phyloP scores from a whole-genome alignment of 2,888 invertebrate genomes.

The Neelides folsomi region DNA sequence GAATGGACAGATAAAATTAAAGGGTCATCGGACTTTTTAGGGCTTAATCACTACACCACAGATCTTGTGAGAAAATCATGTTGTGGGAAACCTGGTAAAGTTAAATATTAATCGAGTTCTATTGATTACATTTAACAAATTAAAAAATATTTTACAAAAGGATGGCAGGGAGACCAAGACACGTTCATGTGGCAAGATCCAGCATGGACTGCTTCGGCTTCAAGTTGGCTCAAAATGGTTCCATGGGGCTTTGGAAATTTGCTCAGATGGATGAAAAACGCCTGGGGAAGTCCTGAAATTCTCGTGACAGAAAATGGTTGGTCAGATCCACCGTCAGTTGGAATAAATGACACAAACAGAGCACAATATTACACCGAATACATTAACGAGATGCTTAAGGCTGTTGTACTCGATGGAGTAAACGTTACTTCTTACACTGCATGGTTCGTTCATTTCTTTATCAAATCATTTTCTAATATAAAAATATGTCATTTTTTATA shows the following conservation, averaged over 20 bases:
- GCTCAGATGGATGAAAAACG: conserved; percentile 45
- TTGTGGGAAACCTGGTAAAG: too few relatives aligned
- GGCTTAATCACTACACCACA: conserved; percentile 38
- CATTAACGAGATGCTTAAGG: background rate
- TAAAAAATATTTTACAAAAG: background rate
- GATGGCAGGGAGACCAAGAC: conserved; percentile 3
- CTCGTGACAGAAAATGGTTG: conserved; percentile 50
- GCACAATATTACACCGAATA: too few relatives aligned
- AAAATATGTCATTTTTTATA: too few relatives aligned
- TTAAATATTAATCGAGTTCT: too few relatives aligned
- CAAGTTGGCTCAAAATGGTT: conserved; percentile 35
- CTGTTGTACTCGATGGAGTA: background rate
- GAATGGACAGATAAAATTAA: conserved; percentile 1
- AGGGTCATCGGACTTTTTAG: conserved; percentile 39
- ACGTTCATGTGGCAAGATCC: conserved; percentile 1
- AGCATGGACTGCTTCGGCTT: too few relatives aligned
- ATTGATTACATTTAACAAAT: too few relatives aligned
- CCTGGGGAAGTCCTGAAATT: conserved; percentile 48
- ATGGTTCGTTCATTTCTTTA: too few relatives aligned
- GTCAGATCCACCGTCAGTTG: conserved; percentile 39
- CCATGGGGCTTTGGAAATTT: conserved; percentile 49
- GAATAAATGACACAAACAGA: too few relatives aligned
- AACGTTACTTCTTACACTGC: too few relatives aligned
- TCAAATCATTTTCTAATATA: too few relatives aligned
- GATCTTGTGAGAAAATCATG: conserved; percentile 10